phyloP scores from a whole-genome alignment of 2,797 vertebrate genomes.

The Geotrypetes seraphini region DNA sequence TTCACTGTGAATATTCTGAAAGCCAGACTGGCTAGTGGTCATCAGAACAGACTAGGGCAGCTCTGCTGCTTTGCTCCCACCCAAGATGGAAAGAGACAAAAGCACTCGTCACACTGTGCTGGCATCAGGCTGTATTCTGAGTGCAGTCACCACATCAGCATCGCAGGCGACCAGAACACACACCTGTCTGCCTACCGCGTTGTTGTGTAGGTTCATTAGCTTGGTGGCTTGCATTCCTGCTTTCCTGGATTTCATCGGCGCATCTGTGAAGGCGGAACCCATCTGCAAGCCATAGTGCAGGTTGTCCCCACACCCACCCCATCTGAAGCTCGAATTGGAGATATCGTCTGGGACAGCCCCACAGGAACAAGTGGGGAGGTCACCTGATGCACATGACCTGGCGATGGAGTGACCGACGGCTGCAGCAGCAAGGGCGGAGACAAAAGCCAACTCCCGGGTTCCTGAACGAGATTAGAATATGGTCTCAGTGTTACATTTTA shows the following conservation, averaged over 20 bases:
- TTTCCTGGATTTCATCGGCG: slow-evolving; percentile 37
- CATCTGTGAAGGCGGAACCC: slow-evolving; percentile 55
- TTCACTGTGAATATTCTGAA: too few species aligned
- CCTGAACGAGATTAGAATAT: slow-evolving; percentile 29
- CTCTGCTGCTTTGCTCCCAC: too few species aligned
- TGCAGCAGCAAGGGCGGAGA: slow-evolving; percentile 51
- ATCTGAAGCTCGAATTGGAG: slow-evolving; percentile 43
- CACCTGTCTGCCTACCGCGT: slow-evolving; percentile 54
- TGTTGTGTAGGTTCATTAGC: slow-evolving; percentile 58
- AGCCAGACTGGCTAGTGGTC: too few species aligned
- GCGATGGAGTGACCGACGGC: slow-evolving; percentile 46
- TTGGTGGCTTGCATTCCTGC: slow-evolving; percentile 19
- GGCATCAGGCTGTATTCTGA: too few species aligned
- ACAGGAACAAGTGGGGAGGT: slow-evolving; percentile 57
- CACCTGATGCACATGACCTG: slow-evolving; percentile 47
- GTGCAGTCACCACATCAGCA: too few species aligned
- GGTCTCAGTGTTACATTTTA: too few species aligned
- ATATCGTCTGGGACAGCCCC: slow-evolving; percentile 38
- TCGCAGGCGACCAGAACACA: too few species aligned
- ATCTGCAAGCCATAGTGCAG: slow-evolving; percentile 57
- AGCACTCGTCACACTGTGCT: too few species aligned
- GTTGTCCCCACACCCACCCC: slow-evolving; percentile 66
- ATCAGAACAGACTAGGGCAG: too few species aligned
- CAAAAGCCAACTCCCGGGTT: slow-evolving; percentile 58
- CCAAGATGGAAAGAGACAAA: too few species aligned